Conservation (phyloP, 2,888 invertebrate species). For the Melieria omissa region DNA sequence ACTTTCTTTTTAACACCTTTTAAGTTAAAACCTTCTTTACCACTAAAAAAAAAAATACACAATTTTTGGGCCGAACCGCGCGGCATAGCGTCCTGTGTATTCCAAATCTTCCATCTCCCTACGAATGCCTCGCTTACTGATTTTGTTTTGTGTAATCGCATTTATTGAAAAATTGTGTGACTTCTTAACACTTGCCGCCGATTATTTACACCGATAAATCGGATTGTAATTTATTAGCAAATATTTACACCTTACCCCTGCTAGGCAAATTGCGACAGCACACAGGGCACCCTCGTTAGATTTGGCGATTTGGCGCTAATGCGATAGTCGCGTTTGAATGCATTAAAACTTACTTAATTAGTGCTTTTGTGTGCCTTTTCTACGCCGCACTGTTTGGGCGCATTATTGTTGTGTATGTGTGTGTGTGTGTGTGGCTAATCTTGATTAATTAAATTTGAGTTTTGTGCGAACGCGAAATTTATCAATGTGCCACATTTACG, state of each 20-base stretch:
- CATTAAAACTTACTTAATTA: conserved; percentile 2
- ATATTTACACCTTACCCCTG: conserved; percentile 10
- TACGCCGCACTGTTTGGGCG: not conserved
- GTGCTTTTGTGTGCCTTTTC: conserved; percentile 11
- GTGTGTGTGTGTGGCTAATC: conserved; percentile 9
- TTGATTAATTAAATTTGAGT: conserved; percentile 24
- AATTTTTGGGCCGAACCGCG: not conserved
- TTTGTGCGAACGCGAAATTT: conserved; percentile 44
- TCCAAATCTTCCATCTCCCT: too few species aligned
- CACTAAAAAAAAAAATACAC: not conserved
- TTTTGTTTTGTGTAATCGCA: not conserved
- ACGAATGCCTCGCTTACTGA: too few species aligned
- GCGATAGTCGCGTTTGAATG: not conserved
- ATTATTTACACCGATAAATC: conserved; percentile 22
- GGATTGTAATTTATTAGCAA: conserved; percentile 19
- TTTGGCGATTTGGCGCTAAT: not conserved
- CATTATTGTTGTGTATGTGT: not conserved
- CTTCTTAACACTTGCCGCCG: not conserved
- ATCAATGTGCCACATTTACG: conserved; percentile 57
- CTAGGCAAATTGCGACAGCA: not conserved
- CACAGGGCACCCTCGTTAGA: conserved; percentile 20
- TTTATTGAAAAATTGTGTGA: too few species aligned
- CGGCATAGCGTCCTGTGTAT: too few species aligned
- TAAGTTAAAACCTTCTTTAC: too few species aligned
- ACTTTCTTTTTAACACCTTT: too few species aligned